These are phyloP conservation scores for Heptranchias perlo DNA, from an alignment of 2,113 vertebrate species.

Conservation along the genomic window DNA sequence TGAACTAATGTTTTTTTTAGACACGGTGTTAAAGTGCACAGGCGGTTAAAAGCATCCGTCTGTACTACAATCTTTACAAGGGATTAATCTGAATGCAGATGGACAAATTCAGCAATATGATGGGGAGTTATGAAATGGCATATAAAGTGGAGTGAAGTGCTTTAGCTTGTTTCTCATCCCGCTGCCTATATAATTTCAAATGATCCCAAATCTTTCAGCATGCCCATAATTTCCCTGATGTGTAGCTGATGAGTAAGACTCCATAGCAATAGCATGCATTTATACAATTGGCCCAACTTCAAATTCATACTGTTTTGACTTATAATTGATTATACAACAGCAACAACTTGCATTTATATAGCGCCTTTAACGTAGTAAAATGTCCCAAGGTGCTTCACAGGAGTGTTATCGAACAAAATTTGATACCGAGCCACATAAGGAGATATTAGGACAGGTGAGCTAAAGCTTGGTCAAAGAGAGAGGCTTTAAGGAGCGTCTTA, in stretches of 20 bases:
- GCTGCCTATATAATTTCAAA: neutral
- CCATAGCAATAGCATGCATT: neutral
- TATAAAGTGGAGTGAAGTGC: neutral
- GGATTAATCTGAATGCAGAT: slow-evolving; percentile 13
- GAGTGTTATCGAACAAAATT: too few species aligned
- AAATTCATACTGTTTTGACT: neutral
- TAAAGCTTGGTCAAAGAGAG: too few species aligned
- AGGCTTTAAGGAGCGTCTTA: too few species aligned
- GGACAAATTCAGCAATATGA: slow-evolving; percentile 14
- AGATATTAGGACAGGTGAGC: too few species aligned
- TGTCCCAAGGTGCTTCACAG: too few species aligned
- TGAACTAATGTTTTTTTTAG: neutral
- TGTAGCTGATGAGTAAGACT: neutral
- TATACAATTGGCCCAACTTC: neutral
- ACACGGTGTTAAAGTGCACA: neutral
- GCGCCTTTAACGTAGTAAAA: too few species aligned
- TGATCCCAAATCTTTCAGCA: neutral
- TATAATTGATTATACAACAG: neutral
- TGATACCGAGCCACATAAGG: too few species aligned
- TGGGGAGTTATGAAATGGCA: neutral
- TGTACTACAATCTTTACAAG: neutral
- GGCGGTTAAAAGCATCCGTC: neutral
- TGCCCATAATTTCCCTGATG: neutral
- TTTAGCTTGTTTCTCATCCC: neutral
- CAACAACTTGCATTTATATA: too few species aligned